phyloP scores from a whole-genome alignment of 2,888 invertebrate genomes.

The Pyrocoelia pectoralis region DNA sequence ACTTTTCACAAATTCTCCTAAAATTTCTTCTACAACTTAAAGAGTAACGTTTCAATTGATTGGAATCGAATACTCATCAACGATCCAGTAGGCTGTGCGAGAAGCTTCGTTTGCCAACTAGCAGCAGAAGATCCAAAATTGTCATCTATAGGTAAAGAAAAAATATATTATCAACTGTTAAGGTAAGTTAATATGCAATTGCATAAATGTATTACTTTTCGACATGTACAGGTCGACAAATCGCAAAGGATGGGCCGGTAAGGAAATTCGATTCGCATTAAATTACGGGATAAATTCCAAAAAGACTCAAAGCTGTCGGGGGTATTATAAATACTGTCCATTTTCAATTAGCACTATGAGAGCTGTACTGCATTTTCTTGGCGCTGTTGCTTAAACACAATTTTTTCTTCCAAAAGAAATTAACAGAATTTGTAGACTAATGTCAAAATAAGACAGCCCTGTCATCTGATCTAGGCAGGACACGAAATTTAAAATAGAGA shows the following conservation, averaged over 20 bases:
- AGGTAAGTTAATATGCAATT: neutral
- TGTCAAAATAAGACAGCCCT: too few species aligned
- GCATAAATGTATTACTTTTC: neutral
- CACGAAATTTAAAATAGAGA: too few species aligned
- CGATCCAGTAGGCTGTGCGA: slow-evolving; percentile 60
- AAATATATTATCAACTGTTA: neutral
- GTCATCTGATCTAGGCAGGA: too few species aligned
- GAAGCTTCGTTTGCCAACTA: slow-evolving; percentile 60
- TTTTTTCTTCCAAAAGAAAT: too few species aligned
- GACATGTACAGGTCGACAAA: neutral
- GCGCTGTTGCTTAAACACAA: neutral
- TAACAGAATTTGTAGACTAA: too few species aligned
- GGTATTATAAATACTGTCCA: neutral
- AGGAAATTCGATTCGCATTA: neutral
- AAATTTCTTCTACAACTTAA: too few species aligned
- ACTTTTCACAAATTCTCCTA: too few species aligned
- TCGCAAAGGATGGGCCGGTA: neutral
- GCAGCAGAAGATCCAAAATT: slow-evolving; percentile 49
- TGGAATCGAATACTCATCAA: slow-evolving; percentile 54
- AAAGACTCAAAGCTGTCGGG: neutral
- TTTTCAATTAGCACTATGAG: neutral
- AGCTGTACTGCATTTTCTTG: neutral
- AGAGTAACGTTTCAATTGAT: slow-evolving; percentile 36
- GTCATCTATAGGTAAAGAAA: neutral
- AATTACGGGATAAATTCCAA: neutral